These are phyloP conservation scores for Plagodis pulveraria DNA, from an alignment of 2,888 invertebrate genomes.

Conservation along the genomic window DNA sequence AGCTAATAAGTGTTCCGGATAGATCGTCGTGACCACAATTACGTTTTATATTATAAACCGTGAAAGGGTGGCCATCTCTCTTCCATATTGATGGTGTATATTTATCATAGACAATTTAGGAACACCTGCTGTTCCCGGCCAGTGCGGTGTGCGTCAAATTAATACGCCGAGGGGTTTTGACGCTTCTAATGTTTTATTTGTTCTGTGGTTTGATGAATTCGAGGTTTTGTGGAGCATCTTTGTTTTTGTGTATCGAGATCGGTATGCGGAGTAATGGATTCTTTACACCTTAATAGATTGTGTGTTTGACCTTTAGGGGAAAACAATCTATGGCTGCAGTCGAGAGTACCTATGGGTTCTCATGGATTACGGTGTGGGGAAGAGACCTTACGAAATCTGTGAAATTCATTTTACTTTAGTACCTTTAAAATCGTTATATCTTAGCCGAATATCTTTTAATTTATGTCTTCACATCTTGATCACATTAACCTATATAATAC, in stretches of 20 bases:
- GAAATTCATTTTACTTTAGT: no score
- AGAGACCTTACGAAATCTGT: no score
- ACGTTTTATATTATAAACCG: constrained; percentile 58
- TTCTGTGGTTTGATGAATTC: constrained; percentile 40
- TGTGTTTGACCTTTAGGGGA: constrained; percentile 16
- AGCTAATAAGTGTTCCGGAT: constrained; percentile 48
- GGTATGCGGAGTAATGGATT: constrained; percentile 30
- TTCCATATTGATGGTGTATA: constrained; percentile 73
- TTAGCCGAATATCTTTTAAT: no score
- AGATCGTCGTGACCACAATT: constrained; percentile 64
- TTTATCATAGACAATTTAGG: constrained; percentile 78
- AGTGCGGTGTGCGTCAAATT: constrained; percentile 64
- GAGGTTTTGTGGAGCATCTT: constrained; percentile 28
- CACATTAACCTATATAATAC: no score
- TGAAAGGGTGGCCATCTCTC: constrained; percentile 63
- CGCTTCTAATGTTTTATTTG: constrained; percentile 43
- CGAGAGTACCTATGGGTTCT: no score
- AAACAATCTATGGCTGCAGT: background rate
- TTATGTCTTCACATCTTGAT: no score
- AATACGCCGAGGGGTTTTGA: constrained; percentile 47
- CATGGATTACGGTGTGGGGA: no score
- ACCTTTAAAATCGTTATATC: no score
- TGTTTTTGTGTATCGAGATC: constrained; percentile 25
- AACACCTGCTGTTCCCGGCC: constrained; percentile 79
- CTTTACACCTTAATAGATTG: constrained; percentile 32